Evolutionary conservation across 2,113 vertebrate genomes (phyloP), one percentile per base, ranked within the genome.

Genomic region (Nesoenas mayeri): DNA sequence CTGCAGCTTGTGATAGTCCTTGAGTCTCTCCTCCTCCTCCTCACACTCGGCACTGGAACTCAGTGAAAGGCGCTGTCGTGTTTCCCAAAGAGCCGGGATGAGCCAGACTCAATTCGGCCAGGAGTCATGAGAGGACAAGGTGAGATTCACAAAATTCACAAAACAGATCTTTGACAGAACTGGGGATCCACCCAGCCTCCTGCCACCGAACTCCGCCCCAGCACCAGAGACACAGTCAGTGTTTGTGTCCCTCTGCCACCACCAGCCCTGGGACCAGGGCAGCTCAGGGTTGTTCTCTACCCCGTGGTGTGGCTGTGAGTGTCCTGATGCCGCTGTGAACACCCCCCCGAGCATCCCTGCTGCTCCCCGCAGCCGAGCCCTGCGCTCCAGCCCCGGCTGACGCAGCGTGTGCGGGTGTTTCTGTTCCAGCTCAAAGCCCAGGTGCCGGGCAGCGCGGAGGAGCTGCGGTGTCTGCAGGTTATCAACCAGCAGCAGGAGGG

Each of bases 391-490:
- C 10, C 69, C 42, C 3, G 12, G 10, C 2, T 54, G 50, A 72
- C 1, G 1, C 1, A 1, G 67, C 12, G 1, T 2, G 10, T 8
- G 10, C 0, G 14, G 79, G 7, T 72, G 48, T 85, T 77, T 72
- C 26, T 66, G 22, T 65, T 64, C 5, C 85, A 97, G 96, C 91
- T 98, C 34, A 97, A 98, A 47, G 96, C 95, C 19, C 98, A 98
- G 91, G 97, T 85, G 11, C 98, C 98, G 19, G 98, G 98, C 5
- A 98, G 98, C 31, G 89, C 93, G 0, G 98, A 99, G 97, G 98
- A 98, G 95, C 97, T 99, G 78, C 98, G 98, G 57, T 99, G 98
- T 47, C 97, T 99, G 96, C 97, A 98, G 91, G 91, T 98, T 31
- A 98, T 99, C 78, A 98, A 98, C 6, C 97, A 97, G 51, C 98